These are phyloP conservation scores for Hemitrygon akajei DNA, from an alignment of 2,797 vertebrate genomes.

Conservation along the genomic window DNA sequence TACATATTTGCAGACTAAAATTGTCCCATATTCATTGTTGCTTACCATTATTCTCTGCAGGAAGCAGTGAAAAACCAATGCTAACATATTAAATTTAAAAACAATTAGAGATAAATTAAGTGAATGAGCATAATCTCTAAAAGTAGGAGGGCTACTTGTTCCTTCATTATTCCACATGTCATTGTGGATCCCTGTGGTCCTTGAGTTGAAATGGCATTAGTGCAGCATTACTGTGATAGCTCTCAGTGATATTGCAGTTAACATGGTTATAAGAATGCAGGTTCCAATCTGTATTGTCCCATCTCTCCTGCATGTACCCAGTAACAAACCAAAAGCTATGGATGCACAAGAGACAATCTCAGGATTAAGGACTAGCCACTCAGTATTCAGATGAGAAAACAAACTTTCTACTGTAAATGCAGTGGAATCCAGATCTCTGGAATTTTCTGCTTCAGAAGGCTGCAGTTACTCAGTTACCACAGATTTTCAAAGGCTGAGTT, in stretches of 20 bases:
- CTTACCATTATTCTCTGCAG: background rate
- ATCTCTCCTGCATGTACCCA: background rate
- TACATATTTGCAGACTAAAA: no score
- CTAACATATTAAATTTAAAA: background rate
- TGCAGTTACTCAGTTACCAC: no score
- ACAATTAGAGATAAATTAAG: background rate
- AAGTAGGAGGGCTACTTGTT: no score
- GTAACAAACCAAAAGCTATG: no score
- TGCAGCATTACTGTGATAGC: background rate
- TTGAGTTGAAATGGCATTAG: background rate
- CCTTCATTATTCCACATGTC: background rate
- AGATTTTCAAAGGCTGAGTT: no score
- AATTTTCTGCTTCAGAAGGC: no score
- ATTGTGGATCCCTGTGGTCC: background rate
- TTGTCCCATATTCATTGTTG: background rate
- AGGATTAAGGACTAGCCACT: no score
- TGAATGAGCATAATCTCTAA: background rate
- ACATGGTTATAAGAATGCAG: background rate
- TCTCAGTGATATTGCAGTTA: background rate
- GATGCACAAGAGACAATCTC: no score
- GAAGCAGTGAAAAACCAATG: background rate
- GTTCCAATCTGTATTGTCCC: background rate
- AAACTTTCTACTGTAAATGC: no score
- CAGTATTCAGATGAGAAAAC: no score
- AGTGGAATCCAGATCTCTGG: no score